These are phyloP conservation scores for Phenganax subtilis DNA, from an alignment of 92 coral and sea anemone genomes.

Conservation along the genomic window DNA sequence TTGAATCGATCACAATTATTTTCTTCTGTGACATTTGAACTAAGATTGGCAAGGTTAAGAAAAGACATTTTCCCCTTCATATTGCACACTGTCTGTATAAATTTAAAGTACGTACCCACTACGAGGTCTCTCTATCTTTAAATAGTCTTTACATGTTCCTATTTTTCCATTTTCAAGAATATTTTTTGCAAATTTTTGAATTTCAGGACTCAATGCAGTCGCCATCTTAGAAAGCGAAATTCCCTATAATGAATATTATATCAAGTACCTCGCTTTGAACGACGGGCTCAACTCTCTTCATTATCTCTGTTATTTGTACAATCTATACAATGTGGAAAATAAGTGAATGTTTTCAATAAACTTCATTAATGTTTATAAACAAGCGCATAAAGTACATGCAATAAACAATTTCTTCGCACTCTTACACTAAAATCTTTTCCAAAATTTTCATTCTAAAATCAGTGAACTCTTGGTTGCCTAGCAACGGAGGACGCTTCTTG, in stretches of 20 bases:
- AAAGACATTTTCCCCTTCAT: neutral
- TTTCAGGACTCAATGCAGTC: neutral
- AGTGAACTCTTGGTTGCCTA: neutral
- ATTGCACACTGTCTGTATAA: too few relatives aligned
- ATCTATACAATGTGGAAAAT: too few relatives aligned
- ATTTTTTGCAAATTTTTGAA: slow-evolving; percentile 11
- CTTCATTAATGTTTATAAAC: neutral
- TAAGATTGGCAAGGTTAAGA: neutral
- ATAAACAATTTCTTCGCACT: neutral
- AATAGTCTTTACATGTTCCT: slow-evolving; percentile 12
- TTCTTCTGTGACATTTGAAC: slow-evolving; percentile 6
- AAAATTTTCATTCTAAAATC: neutral
- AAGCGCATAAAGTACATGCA: too few relatives aligned
- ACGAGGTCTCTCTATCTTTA: slow-evolving; percentile 15
- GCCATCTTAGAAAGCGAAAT: neutral
- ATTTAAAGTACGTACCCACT: slow-evolving; percentile 14
- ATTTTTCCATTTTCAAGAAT: slow-evolving; percentile 1
- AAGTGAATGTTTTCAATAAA: neutral
- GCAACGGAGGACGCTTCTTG: slow-evolving; percentile 9
- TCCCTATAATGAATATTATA: neutral
- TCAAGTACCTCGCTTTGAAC: neutral
- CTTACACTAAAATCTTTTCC: neutral
- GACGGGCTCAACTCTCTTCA: neutral
- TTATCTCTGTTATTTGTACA: neutral
- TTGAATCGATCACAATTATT: slow-evolving; percentile 72